Percentiles rank a stretch among this genome's conserved stretches.
phyloP scores from a whole-genome alignment of 2,797 vertebrate genomes.

The Propithecus deckenii region DNA sequence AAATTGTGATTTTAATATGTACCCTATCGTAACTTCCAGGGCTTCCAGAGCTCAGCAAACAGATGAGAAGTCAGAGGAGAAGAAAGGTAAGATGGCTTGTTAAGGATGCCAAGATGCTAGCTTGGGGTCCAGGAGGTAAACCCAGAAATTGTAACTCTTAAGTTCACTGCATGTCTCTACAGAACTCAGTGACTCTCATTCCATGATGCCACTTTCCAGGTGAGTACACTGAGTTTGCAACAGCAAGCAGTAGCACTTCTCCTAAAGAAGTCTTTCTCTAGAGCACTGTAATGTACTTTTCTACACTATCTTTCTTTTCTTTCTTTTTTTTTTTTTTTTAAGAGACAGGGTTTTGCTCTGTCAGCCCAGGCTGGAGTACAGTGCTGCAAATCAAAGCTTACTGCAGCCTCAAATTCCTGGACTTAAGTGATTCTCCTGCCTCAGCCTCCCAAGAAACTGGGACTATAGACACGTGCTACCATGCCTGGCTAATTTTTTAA shows the following conservation, averaged over 20 bases:
- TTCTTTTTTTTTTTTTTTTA: background rate
- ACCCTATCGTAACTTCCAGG: background rate
- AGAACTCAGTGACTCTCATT: background rate
- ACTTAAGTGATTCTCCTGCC: background rate
- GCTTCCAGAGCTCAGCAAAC: background rate
- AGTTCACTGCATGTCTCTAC: background rate
- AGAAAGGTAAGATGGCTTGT: background rate
- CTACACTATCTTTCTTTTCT: background rate
- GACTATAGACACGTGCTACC: background rate
- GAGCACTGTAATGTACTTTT: background rate
- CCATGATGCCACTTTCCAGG: background rate
- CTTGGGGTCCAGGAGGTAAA: background rate
- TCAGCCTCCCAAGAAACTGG: background rate
- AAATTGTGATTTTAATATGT: background rate
- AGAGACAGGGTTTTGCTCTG: background rate
- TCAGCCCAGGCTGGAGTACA: no score
- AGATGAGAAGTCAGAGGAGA: slow-evolving; percentile 21
- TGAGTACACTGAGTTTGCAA: background rate
- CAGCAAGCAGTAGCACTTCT: background rate
- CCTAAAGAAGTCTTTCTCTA: background rate
- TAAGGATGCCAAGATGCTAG: background rate
- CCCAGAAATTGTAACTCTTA: background rate
- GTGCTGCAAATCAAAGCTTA: no score
- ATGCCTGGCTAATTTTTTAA: background rate
- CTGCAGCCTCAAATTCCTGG: no score